Base-by-base conservation (phyloP, 2,888 invertebrate genomes). In the Sphaeridia pumilis region DNA sequence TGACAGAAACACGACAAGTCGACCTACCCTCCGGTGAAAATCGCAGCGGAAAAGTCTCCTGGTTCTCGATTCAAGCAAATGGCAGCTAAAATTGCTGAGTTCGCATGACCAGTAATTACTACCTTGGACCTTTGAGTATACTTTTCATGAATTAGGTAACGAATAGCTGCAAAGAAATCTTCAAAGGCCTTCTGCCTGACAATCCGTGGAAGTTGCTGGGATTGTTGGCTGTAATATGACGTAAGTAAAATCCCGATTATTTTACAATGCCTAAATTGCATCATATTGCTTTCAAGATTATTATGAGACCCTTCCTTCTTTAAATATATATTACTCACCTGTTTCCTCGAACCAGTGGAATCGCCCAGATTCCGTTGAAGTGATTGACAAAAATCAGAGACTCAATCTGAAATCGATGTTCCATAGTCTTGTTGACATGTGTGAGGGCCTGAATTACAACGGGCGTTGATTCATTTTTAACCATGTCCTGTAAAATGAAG, bases 341-440 rank as follows among this genome's bases (percentile, higher is more conserved):
- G 24, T 38, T 36, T 27, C 51, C 51, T 7, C 51, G 45, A 12
- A 51, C 34, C 14, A 26, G 45, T 12, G 51, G 51, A 2, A 26
- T 17, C 10, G 51, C 51, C 25, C 27, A 51, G 12, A 51, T 38
- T 21, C 51, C 51, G 22, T 51, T 27, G 27, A 51, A 51, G 26
- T 51, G 46, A 38, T 51, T 51, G 26, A 51, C 25, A 25, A 51
- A 51, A 46, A 46, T 46, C 5, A 51, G 20, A 20, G 34, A 25
- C n/a, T 20, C 25, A 22, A 51, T 38, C 4, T 45, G 34, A 44
- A 51, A 51, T 34, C 12, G 3, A 12, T 31, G 45, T 22, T 31
- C 24, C 2, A 22, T 17, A 26, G n/a, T 31, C 5, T 14, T 20
- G 22, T 51, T 51, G 22, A 51, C 44, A 17, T 45, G 45, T 4